Base-by-base conservation (phyloP, 2,113 vertebrate genomes). In the Paracanthobrama guichenoti region DNA sequence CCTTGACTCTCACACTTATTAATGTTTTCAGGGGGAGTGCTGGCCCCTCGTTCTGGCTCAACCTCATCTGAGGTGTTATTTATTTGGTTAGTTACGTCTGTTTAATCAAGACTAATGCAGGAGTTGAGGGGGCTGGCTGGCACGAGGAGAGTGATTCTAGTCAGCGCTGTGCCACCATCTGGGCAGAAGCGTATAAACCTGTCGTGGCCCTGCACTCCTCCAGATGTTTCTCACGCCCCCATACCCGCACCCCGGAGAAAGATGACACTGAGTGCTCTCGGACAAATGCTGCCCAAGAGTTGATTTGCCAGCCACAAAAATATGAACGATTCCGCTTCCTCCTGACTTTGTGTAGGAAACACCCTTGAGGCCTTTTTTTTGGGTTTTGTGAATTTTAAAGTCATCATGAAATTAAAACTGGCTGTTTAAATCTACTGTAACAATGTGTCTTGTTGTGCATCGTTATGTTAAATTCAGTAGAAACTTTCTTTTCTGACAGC, bases 141-240 rank as follows among this genome's bases (percentile, higher is more conserved):
- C 91, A 92, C 89, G 89, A 93, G 91, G 90, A 93, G 92, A 92
- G 91, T 86, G 87, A 92, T 94, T 93, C 91, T 91, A 91, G 88
- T 90, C 82, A 88, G 91, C 89, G 91, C 94, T 95, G 94, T 94
- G 93, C 92, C 91, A 93, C 94, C 94, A 95, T 95, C 94, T 95
- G 94, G 93, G 92, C 92, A 89, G 88, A 91, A 86, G 93, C 90
- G 91, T 92, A 93, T 94, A 93, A 95, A 93, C 91, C 94, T 94
- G 93, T 91, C 89, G 91, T 89, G 90, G 91, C 93, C 92, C 89
- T 91, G 87, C 92, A 88, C 90, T 90, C 92, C 91, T 91, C 94
- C 93, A 95, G 93, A 94, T 95, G 94, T 94, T 94, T 92, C 88
- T 85, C 85, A 89, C 90, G 79, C 87, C 84, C 88, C 87, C 88